These are phyloP conservation scores for Danio tinwini DNA, from an alignment of 2,797 vertebrate species.

Conservation along the genomic window DNA sequence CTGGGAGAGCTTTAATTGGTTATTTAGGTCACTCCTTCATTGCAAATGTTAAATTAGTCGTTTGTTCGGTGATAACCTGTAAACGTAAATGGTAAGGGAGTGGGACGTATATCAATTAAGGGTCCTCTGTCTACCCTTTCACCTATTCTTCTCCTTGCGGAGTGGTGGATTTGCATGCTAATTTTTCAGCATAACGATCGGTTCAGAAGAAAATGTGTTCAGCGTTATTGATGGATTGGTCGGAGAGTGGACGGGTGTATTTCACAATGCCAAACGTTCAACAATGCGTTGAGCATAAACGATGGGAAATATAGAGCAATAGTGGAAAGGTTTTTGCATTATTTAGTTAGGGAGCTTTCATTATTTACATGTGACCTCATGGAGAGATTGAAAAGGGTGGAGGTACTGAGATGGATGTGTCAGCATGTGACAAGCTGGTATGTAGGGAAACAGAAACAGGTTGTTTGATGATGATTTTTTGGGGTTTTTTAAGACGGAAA, in stretches of 20 bases:
- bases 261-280: neutral
- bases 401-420: no score
- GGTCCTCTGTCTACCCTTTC: neutral
- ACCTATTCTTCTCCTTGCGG: neutral
- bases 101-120: conserved; percentile 18
- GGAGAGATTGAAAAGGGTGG: neutral
- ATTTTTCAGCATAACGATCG: conserved; percentile 17
- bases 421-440: no score
- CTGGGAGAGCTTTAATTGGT: conserved; percentile 12
- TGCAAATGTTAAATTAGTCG: conserved; percentile 27
- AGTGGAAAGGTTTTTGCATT: neutral
- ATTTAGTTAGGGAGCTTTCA: neutral
- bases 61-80: conserved; percentile 20
- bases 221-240: neutral
- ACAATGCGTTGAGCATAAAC: neutral
- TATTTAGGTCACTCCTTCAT: conserved; percentile 1
- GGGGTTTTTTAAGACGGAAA: no score
- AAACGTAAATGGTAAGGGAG: conserved; percentile 10
- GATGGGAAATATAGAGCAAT: neutral
- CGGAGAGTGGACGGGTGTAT: conserved; percentile 2
- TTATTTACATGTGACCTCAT: neutral
- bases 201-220: conserved; percentile 11
- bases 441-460: no score
- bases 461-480: no score
- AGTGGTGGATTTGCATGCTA: conserved; percentile 14